Conservation (phyloP, 2,797 vertebrate genomes). For the Galaxias olidus region DNA sequence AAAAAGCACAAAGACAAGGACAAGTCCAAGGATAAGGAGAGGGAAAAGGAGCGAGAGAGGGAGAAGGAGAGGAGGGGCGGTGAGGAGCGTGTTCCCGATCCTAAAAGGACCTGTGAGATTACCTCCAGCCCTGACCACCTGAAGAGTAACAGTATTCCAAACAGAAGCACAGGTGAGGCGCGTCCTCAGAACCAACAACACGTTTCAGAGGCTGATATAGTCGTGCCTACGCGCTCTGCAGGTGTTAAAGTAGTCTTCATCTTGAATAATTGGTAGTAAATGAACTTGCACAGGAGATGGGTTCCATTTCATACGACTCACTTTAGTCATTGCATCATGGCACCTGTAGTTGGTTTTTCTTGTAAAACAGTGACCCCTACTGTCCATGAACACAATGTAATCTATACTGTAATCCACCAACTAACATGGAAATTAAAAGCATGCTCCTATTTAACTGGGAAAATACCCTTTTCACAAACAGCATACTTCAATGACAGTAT, state of each 20-base stretch:
- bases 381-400: conserved; percentile 38
- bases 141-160: conserved; percentile 69
- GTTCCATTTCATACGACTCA: neutral
- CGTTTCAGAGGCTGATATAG: neutral
- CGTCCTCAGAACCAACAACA: neutral
- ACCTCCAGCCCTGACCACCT: conserved; percentile 66
- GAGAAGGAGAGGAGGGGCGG: conserved; percentile 67
- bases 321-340: neutral
- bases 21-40: conserved; percentile 79
- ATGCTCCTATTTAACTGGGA: too few species aligned
- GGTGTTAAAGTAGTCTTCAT: too few species aligned
- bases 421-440: too few species aligned
- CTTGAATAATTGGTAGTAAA: too few species aligned
- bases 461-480: too few species aligned
- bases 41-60: conserved; percentile 41
- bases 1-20: conserved; percentile 96
- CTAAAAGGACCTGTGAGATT: conserved; percentile 68
- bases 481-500: too few species aligned
- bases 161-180: conserved; percentile 81
- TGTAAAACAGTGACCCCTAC: conserved; percentile 58
- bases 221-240: too few species aligned
- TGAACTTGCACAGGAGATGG: too few species aligned
- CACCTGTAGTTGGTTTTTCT: conserved; percentile 33
- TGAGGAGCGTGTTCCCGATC: conserved; percentile 57
- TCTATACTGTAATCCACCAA: too few species aligned